Base-by-base conservation (phyloP, 2,888 invertebrate genomes). In the Zaprionus bogoriensis region DNA sequence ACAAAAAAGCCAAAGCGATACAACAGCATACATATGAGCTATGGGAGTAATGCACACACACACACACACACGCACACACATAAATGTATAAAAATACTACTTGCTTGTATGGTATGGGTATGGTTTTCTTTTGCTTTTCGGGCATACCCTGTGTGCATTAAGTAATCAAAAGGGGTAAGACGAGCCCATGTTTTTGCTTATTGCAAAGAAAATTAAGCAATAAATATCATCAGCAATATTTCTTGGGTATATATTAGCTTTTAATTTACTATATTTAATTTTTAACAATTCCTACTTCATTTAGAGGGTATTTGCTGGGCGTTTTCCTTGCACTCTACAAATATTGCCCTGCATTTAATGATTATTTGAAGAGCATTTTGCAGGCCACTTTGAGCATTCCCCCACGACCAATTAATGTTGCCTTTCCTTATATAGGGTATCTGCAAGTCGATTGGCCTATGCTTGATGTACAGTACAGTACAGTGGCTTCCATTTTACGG, bases 401-500 rank as follows among this genome's bases (percentile, higher is more conserved):
- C 32, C 32, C 17, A 14, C 7, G 14, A 3, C 3, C 14, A 14
- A 32, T 32, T 36, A 17, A 2, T 2, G 17, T 4, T 17, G 3
- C 10, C n/a, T 12, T 4, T 10, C 4, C 4, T 4, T n/a, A 22
- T 2, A 10, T 6, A 57, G 54, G 25, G 47, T 14, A 67, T 45
- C n/a, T 19, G 10, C 3, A 4, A 14, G 25, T 27, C 25, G n/a
- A n/a, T n/a, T n/a, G 1, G 5, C n/a, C 6, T 17, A 2, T 10
- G 4, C 0, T 1, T 2, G 1, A 0, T 6, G 0, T 4, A 2
- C n/a, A n/a, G n/a, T n/a, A n/a, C n/a, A 12, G 1, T 0, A 30
- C 25, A 14, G 2, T 28, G n/a, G 12, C 41, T 36, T 50, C n/a
- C 39, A 30, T 57, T 61, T 85, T 85, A 78, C 70, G 73, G 65